A percentile compares a stretch with the other conserved stretches of the same genome.
These are phyloP conservation scores for Spea multiplicata DNA, from an alignment of 2,113 vertebrate genomes.

Conservation along the genomic window DNA sequence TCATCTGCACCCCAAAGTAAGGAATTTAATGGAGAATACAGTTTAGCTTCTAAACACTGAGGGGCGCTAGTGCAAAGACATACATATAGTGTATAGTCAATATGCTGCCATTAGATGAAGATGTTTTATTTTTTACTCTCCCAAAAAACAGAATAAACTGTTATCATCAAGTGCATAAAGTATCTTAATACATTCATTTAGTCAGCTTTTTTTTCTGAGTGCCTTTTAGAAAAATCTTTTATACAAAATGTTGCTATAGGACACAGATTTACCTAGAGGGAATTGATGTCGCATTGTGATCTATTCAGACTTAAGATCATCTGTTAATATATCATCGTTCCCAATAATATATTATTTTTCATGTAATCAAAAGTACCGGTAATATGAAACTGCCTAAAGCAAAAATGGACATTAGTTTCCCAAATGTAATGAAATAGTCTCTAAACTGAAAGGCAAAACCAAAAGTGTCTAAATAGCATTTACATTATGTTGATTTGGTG, in stretches of 20 bases:
- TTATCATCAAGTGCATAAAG: too few species aligned
- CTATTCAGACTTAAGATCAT: not conserved
- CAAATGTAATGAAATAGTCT: not conserved
- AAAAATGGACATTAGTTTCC: not conserved
- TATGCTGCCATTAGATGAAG: too few species aligned
- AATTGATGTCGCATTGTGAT: not conserved
- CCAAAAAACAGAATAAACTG: too few species aligned
- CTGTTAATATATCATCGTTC: not conserved
- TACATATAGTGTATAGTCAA: too few species aligned
- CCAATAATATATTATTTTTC: not conserved
- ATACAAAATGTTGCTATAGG: not conserved
- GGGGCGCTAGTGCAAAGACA: too few species aligned
- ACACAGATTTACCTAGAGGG: not conserved
- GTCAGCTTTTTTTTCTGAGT: not conserved
- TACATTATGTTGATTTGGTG: too few species aligned
- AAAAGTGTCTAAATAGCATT: not conserved
- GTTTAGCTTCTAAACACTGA: too few species aligned
- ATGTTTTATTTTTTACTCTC: too few species aligned
- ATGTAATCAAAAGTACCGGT: slow-evolving; percentile 2
- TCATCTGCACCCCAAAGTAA: too few species aligned
- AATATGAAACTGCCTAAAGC: not conserved
- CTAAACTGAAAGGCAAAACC: not conserved
- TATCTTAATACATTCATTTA: not conserved
- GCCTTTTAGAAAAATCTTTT: not conserved
- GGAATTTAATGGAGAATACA: too few species aligned